Base-by-base conservation (phyloP, 23 tunicate species). In the Halocynthia roretzi region DNA sequence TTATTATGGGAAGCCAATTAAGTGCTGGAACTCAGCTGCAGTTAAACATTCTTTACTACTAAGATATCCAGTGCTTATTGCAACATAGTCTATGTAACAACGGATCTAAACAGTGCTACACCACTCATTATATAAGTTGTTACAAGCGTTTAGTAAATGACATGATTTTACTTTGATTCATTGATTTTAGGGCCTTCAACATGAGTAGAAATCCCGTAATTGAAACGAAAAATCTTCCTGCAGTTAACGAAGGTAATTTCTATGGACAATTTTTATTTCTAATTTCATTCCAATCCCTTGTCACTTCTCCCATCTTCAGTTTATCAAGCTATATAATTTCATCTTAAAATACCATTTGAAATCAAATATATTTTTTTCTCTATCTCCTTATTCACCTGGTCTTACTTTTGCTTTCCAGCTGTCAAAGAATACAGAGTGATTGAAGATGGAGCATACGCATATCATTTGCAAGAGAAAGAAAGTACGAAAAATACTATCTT, bases 381-480 rank as follows among this genome's bases (percentile, higher is more conserved):
- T 58, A n/a, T 14, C 15, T 58, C 17, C 17, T n/a, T n/a, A 58
- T 14, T 58, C 17, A 58, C 17, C 15, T 58, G 15, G 63, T 14
- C 15, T 58, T 58, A 58, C 15, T n/a, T 58, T 58, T 58, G 21
- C 4, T 21, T 67, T 74, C 22, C 80, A 88, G 95, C 81, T 83
- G 87, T 88, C 12, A 62, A 68, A 58, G 95, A 83, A 67, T 88
- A 88, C 84, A 78, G 95, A 61, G 87, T 88, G 15, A 83, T 83
- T 71, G 95, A 88, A 83, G 95, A 88, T 88, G 87, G 95, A 77
- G 95, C 95, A n/a, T 68, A 84, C 52, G 95, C 95, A 10, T 73
- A 88, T 53, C 56, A 83, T 61, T 63, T 88, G 51, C 95, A 88
- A 57, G 84, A 88, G 66, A 44, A 86, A 83, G 95, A 88, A 73